A percentile compares a stretch with the other conserved stretches of the same genome.
phyloP scores from a whole-genome alignment of 2,888 invertebrate genomes.

The Agrochola lychnidis region DNA sequence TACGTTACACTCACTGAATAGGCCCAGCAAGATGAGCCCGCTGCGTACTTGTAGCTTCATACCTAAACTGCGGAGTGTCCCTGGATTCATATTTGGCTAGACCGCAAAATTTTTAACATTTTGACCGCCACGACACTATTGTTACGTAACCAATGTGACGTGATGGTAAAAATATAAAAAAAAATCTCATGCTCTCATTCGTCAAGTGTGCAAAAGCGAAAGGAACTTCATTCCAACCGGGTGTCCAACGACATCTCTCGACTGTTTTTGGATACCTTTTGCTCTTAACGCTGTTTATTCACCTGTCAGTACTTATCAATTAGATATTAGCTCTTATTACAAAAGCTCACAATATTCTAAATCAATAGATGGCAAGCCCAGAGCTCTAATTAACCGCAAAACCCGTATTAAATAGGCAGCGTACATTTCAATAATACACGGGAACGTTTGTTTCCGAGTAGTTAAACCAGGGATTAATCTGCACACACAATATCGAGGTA shows the following conservation, averaged over 20 bases:
- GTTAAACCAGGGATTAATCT: background rate
- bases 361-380: background rate
- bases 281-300: background rate
- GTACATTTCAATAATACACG: slow-evolving; percentile 15
- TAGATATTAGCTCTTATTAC: background rate
- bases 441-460: background rate
- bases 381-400: slow-evolving; percentile 16
- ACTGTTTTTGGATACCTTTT: background rate
- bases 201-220: background rate
- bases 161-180: background rate
- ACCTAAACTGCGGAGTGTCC: too few relatives aligned
- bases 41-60: too few relatives aligned
- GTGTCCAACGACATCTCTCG: background rate
- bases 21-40: too few relatives aligned
- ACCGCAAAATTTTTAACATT: too few relatives aligned
- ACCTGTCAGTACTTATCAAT: background rate
- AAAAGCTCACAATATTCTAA: too few relatives aligned
- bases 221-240: background rate
- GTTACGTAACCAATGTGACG: background rate
- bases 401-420: background rate
- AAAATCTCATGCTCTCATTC: background rate
- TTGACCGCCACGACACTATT: background rate
- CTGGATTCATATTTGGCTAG: too few relatives aligned
- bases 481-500: too few relatives aligned
- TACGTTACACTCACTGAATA: too few relatives aligned